Evolutionary conservation across 2,797 vertebrate species (phyloP).

Genomic region (Lagodon rhomboides): DNA sequence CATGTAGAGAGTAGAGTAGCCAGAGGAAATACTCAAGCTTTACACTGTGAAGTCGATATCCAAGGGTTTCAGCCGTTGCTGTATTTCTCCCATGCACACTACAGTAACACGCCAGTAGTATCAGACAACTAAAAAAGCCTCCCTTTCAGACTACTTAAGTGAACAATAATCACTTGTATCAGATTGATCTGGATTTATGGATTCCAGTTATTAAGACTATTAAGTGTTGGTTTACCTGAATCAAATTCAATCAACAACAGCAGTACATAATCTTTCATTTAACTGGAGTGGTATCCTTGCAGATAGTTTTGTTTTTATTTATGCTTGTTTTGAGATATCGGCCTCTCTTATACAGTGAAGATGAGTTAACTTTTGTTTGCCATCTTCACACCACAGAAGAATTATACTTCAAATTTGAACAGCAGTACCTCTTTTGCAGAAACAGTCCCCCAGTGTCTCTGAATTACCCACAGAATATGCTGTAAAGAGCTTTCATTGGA

Average conservation of each 20-base stretch:
- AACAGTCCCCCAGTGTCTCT: background rate
- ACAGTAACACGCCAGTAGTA: no score
- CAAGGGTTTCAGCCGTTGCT: constrained; percentile 43
- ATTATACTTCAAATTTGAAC: background rate
- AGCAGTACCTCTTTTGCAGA: background rate
- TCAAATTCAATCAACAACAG: no score
- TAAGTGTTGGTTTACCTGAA: no score
- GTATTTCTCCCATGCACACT: constrained; percentile 20
- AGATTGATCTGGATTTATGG: no score
- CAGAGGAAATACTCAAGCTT: constrained; percentile 14
- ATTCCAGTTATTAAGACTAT: no score
- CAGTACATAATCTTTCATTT: no score
- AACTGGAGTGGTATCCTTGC: no score
- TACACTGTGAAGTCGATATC: constrained; percentile 61
- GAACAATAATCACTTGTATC: background rate
- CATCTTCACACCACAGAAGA: background rate
- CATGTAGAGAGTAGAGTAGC: constrained; percentile 1
- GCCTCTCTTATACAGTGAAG: background rate
- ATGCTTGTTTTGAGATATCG: background rate
- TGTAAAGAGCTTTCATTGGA: background rate
- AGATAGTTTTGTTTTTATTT: no score
- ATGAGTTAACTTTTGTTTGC: background rate
- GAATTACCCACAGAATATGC: background rate
- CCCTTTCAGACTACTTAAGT: background rate
- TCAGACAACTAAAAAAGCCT: background rate